A percentile compares a stretch with the other conserved stretches of the same genome.
Conservation (phyloP, 2,888 invertebrate genomes). For the Euphydryas editha region DNA sequence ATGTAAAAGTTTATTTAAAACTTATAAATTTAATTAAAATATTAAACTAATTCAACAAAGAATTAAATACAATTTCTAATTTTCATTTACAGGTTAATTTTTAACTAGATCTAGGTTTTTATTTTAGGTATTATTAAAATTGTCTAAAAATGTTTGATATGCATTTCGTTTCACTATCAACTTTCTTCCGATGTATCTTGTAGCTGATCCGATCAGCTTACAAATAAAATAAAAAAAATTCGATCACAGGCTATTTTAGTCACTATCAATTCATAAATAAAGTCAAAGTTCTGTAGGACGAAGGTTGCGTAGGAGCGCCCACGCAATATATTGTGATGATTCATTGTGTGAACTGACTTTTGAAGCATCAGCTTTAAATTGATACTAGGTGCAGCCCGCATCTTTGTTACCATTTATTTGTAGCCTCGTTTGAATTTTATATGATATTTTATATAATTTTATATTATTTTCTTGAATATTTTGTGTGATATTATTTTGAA, state of each 20-base stretch:
- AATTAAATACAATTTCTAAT: no score
- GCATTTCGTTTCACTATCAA: constrained; percentile 26
- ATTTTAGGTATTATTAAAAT: neutral
- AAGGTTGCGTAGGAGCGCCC: constrained; percentile 48
- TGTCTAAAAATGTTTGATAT: neutral
- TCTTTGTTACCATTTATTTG: constrained; percentile 31
- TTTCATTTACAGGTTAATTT: no score
- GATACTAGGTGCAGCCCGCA: constrained; percentile 23
- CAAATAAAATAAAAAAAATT: constrained; percentile 25
- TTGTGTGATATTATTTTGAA: neutral
- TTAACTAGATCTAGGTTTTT: no score
- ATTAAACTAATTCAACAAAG: no score
- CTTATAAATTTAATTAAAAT: no score
- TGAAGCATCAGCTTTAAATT: constrained; percentile 44
- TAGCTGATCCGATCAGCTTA: constrained; percentile 31
- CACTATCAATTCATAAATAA: constrained; percentile 28
- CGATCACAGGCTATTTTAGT: constrained; percentile 19
- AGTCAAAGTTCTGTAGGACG: constrained; percentile 4
- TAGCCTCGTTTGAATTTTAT: constrained; percentile 6
- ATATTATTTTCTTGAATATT: neutral
- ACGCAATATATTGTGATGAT: constrained; percentile 49
- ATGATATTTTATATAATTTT: neutral
- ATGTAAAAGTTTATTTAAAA: no score
- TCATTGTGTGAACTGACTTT: constrained; percentile 50
- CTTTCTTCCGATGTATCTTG: constrained; percentile 27